A percentile compares a stretch with the other conserved stretches of the same genome.
Conservation (phyloP, 2,113 vertebrate genomes). For the Gila orcuttii region DNA sequence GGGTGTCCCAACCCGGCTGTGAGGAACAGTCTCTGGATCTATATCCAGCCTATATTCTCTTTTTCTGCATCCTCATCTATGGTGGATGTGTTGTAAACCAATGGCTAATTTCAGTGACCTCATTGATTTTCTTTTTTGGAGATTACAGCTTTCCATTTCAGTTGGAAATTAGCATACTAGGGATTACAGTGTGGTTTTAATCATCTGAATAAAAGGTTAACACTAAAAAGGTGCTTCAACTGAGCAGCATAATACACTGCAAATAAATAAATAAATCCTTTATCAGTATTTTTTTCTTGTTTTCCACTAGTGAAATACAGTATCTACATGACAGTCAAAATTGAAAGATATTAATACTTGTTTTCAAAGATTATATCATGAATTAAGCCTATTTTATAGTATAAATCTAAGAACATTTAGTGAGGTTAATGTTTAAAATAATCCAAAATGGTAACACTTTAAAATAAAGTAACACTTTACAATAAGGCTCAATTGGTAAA, state of each 20-base stretch:
- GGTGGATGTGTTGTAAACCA: conserved; percentile 17
- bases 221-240: not conserved
- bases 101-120: conserved; percentile 49
- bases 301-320: not conserved
- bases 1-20: not conserved
- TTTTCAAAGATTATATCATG: not conserved
- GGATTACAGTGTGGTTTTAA: not conserved
- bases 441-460: not conserved
- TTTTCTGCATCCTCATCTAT: conserved; percentile 20
- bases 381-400: not conserved
- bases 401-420: not conserved
- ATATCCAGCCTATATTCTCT: no score
- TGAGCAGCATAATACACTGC: not conserved
- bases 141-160: conserved; percentile 42
- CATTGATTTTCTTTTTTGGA: conserved; percentile 46
- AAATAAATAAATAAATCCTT: not conserved
- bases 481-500: not conserved
- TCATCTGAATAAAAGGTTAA: not conserved
- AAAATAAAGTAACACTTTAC: not conserved
- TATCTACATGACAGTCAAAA: not conserved
- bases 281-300: not conserved
- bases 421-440: not conserved
- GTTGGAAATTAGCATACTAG: not conserved
- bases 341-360: not conserved
- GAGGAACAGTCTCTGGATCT: not conserved